Base-by-base conservation (phyloP, 1,140 invertebrate genomes). In the Drosophila ohnishii region DNA sequence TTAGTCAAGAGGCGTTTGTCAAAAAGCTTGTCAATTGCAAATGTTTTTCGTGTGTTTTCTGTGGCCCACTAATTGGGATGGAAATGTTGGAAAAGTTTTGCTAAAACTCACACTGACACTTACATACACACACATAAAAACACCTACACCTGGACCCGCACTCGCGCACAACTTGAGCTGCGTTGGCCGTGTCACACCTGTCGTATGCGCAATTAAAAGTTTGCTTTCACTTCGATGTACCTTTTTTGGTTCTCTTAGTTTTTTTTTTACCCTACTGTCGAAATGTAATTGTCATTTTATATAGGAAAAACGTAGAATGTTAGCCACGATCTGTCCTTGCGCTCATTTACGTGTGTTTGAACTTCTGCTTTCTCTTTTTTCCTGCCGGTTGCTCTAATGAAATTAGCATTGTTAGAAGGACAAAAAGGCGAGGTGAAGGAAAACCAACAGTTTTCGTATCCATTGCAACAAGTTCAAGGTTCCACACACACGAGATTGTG, bases 121-220 rank as follows among this genome's bases (percentile, higher is more conserved):
- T 8, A 42, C 65, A 25, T 4, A 39, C 65, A 58, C 35, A 61
- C 25, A 37, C 34, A 8, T 28, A 0, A 10, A 2, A 32, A 34
- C 16, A 53, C 34, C 19, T 6, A 37, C 34, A 55, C 5, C 48
- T 50, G 34, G 51, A 55, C 34, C 34, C 51, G 10, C 13, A 72
- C 10, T 35, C 25, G 14, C 8, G 4, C 42, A 32, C 32, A 74
- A 63, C 35, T 64, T 80, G 58, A 71, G 65, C 28, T 59, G n/a
- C 57, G 47, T 55, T 74, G 56, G 47, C 70, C 44, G 60, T 77
- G 72, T 74, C 47, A 69, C 79, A 87, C 83, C 84, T 87, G 83
- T 74, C 72, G 83, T 87, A 87, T 80, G 72, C 70, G 83, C 79
- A 88, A 88, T 88, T 88, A 80, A 80, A 83, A 88, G 64, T 88